Base-by-base conservation (phyloP, 2,113 vertebrate species). In the Ancistrus triradiatus region DNA sequence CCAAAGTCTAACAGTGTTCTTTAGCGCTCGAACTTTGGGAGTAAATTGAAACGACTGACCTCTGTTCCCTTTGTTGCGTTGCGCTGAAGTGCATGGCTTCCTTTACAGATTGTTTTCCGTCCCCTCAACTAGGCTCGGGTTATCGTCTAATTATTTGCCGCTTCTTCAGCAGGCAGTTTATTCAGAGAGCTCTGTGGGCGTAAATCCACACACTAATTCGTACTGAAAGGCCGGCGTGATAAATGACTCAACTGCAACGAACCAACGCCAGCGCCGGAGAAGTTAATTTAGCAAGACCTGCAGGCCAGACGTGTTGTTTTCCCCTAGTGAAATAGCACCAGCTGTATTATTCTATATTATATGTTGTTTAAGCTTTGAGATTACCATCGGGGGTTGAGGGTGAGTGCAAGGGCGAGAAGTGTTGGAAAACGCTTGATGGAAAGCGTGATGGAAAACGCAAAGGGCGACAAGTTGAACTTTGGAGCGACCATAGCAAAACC, bases 91-190 rank as follows among this genome's bases (percentile, higher is more conserved):
- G 60, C 65, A 59, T 49, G 46, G 17, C 6, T 35, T 64, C 24
- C 35, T 50, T 63, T 35, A 46, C 15, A 9, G 13, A 2, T 52
- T 63, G 22, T 66, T 66, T 57, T 50, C 10, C 42, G 43, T 59
- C 17, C 53, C 63, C 44, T 50, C 33, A 42, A 50, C 53, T 50
- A 66, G 35, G 46, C 22, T 28, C 22, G 46, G 44, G 44, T 59
- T 59, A 66, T 66, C 53, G 37, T 42, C 64, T 50, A 59, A 59
- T 66, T 56, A 57, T 66, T 28, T 40, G 55, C 53, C 50, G 58
- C 53, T 66, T 66, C 46, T 43, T 33, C 35, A 40, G 44, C 58
- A 58, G 48, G 46, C 37, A 37, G 53, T 59, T 66, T 66, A 48
- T 59, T 66, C 49, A 28, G 53, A 47, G 35, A 58, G 64, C 64